A percentile compares a stretch with the other conserved stretches of the same genome.
Evolutionary conservation across 2,797 vertebrate species (phyloP).

Genomic region (Chelmon rostratus): DNA sequence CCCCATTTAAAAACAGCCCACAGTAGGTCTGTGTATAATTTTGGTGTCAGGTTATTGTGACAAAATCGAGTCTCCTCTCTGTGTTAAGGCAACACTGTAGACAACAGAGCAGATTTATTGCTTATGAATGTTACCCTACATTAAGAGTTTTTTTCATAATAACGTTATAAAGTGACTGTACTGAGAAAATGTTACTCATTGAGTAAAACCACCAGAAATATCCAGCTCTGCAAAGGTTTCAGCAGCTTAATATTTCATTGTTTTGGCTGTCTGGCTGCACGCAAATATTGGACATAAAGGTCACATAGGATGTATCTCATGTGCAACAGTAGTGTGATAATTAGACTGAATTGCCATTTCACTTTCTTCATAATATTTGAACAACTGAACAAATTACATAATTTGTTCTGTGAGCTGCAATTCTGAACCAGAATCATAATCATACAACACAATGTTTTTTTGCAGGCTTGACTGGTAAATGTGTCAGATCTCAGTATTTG

Average conservation of each 20-base stretch:
- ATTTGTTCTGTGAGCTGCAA: background rate
- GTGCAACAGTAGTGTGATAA: background rate
- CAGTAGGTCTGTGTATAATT: background rate
- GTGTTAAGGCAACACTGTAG: background rate
- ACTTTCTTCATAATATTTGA: background rate
- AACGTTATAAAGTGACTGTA: background rate
- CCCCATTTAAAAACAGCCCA: conserved; percentile 14
- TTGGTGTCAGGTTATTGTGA: background rate
- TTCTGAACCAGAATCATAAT: background rate
- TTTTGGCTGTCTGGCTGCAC: conserved; percentile 20
- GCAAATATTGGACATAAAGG: background rate
- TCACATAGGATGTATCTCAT: background rate
- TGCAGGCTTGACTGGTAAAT: background rate
- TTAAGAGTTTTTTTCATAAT: background rate
- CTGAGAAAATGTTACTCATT: background rate
- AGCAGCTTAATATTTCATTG: background rate
- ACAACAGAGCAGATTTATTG: background rate
- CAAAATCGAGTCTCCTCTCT: background rate
- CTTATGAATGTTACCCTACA: background rate
- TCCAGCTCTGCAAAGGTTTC: conserved; percentile 9
- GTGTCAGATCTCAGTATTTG: background rate
- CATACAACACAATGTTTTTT: background rate
- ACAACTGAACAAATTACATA: background rate
- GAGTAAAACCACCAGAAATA: background rate
- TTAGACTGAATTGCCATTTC: too few relatives aligned